A percentile compares a stretch with the other conserved stretches of the same genome.
Conservation (phyloP, 1,140 invertebrate species). For the Manduca sexta region DNA sequence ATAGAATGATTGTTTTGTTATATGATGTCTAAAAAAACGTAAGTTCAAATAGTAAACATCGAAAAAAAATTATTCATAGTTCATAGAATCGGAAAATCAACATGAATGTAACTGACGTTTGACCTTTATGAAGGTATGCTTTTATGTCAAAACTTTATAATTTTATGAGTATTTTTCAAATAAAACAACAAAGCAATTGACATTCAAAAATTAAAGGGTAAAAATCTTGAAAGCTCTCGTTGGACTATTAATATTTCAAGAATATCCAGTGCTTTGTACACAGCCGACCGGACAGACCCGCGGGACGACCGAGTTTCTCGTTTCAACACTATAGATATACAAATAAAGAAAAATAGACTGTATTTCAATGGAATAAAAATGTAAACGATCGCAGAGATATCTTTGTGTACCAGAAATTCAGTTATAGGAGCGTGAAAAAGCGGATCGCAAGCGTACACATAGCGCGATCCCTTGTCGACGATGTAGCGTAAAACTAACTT, state of each 20-base stretch:
- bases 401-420: conserved; percentile 26
- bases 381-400: conserved; percentile 5
- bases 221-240: conserved; percentile 4
- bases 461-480: conserved; percentile 26
- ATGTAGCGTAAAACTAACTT: conserved; percentile 28
- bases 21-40: too few relatives aligned
- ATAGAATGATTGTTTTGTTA: too few relatives aligned
- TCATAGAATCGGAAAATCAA: too few relatives aligned
- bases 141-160: too few relatives aligned
- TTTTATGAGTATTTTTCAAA: too few relatives aligned
- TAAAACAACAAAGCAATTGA: too few relatives aligned
- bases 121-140: too few relatives aligned
- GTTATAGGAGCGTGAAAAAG: conserved; percentile 35
- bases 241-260: conserved; percentile 22
- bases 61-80: too few relatives aligned
- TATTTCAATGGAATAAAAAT: conserved; percentile 1
- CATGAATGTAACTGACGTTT: too few relatives aligned
- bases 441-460: conserved; percentile 24
- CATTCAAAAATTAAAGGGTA: too few relatives aligned
- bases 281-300: conserved; percentile 8
- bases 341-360: not conserved
- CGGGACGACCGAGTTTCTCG: conserved; percentile 8
- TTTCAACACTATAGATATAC: not conserved
- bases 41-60: too few relatives aligned
- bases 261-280: conserved; percentile 16